Evolutionary conservation across 2,113 vertebrate species (phyloP).

Genomic region (Arvicanthis niloticus): DNA sequence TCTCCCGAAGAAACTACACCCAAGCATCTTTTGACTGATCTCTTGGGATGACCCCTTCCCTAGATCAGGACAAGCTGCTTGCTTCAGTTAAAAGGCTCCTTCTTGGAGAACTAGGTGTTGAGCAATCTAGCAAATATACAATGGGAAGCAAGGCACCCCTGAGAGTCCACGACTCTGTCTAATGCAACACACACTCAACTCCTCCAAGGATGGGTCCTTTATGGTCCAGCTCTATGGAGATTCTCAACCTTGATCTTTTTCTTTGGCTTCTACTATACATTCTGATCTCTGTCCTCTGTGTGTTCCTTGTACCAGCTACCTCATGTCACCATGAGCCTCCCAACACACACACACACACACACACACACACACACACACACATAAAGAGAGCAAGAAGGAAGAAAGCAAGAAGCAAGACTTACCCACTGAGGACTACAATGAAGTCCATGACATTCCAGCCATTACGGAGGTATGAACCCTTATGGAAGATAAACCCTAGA

Average conservation of each 20-base stretch:
- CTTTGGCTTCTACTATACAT: background rate
- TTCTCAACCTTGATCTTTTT: background rate
- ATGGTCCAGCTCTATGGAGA: background rate
- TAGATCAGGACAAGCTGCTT: background rate
- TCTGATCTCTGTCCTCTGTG: background rate
- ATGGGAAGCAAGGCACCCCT: background rate
- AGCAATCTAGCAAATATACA: background rate
- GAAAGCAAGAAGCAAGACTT: constrained; percentile 83
- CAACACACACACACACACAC: background rate
- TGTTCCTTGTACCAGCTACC: background rate
- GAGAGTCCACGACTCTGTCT: background rate
- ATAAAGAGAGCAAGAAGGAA: background rate
- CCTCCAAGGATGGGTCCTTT: background rate
- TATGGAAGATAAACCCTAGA: constrained; percentile 98
- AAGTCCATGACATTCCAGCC: constrained; percentile 99
- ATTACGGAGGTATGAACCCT: constrained; percentile 97
- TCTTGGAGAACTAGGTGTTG: background rate
- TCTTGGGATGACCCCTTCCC: background rate
- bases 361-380: background rate
- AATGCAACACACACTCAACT: rapidly evolving
- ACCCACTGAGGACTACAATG: constrained; percentile 99
- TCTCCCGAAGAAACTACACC: background rate
- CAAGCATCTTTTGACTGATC: background rate
- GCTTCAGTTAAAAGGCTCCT: background rate
- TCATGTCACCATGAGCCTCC: background rate